A percentile compares a stretch with the other conserved stretches of the same genome.
These are phyloP conservation scores for Hydrozoanthus tunicans DNA, from an alignment of 64 coral and sea anemone genomes.

Conservation along the genomic window DNA sequence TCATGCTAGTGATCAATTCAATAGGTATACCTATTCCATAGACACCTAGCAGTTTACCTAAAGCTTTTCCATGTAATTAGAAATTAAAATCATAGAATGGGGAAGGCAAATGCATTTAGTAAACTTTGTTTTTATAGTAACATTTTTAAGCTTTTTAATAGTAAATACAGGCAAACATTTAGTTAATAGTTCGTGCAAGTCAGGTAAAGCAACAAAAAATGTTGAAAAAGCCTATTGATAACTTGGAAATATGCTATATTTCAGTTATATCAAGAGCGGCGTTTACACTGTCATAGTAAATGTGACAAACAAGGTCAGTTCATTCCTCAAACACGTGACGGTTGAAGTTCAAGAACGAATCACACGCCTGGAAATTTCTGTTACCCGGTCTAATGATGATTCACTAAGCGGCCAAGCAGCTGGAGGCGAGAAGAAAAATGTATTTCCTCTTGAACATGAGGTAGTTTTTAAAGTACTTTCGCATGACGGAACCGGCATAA, in stretches of 20 bases:
- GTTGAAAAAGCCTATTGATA: too few relatives aligned
- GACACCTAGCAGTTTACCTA: too few relatives aligned
- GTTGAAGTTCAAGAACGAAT: constrained; percentile 38
- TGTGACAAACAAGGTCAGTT: constrained; percentile 27
- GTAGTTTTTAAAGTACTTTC: constrained; percentile 9
- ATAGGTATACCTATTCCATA: too few relatives aligned
- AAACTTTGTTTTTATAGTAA: too few relatives aligned
- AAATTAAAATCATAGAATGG: too few relatives aligned
- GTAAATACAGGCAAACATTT: too few relatives aligned
- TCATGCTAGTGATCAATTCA: too few relatives aligned
- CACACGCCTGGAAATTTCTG: not conserved
- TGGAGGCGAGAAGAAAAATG: constrained; percentile 8
- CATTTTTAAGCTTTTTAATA: too few relatives aligned
- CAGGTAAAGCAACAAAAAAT: too few relatives aligned
- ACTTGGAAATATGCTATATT: not conserved
- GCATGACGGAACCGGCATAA: not conserved
- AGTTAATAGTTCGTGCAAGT: too few relatives aligned
- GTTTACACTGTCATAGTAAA: not conserved
- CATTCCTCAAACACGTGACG: not conserved
- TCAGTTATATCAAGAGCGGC: constrained; percentile 11
- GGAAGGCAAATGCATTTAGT: too few relatives aligned
- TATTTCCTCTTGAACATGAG: constrained; percentile 25
- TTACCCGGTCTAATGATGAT: constrained; percentile 1
- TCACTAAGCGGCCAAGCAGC: not conserved
- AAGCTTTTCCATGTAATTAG: too few relatives aligned